phyloP scores from a whole-genome alignment of 1,140 invertebrate species.

The Tetramorium simillimum region DNA sequence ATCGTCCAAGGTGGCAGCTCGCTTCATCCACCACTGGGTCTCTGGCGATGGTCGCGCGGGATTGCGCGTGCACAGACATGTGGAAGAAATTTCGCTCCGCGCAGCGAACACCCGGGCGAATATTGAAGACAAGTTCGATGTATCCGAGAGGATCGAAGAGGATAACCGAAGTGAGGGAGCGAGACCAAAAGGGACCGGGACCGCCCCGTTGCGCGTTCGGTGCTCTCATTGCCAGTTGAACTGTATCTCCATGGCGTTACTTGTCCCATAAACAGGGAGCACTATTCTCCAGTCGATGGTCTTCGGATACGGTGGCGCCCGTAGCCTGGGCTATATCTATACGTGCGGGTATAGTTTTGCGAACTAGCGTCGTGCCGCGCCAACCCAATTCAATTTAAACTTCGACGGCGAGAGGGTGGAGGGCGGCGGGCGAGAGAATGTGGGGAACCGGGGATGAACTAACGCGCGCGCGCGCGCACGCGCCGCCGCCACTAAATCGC shows the following conservation, averaged over 20 bases:
- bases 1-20: slow-evolving; percentile 14
- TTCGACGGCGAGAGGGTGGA: slow-evolving; percentile 74
- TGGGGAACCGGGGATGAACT: slow-evolving; percentile 53
- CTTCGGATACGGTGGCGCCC: slow-evolving; percentile 82
- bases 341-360: slow-evolving; percentile 80
- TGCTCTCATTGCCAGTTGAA: slow-evolving; percentile 79
- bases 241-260: slow-evolving; percentile 82
- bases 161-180: slow-evolving; percentile 16
- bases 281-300: slow-evolving; percentile 84
- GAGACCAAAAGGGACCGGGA: slow-evolving; percentile 5
- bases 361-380: slow-evolving; percentile 81
- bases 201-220: slow-evolving; percentile 67
- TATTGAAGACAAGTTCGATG: slow-evolving; percentile 58
- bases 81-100: slow-evolving; percentile 37
- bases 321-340: slow-evolving; percentile 73
- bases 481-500: slow-evolving; percentile 82
- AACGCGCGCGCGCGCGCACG: slow-evolving; percentile 72
- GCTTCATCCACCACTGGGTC: slow-evolving; percentile 42
- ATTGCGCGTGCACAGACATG: background rate
- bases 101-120: slow-evolving; percentile 52
- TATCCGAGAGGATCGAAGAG: slow-evolving; percentile 65
- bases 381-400: slow-evolving; percentile 86
- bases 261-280: slow-evolving; percentile 82
- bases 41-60: background rate
- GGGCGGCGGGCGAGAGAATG: slow-evolving; percentile 48